These are phyloP conservation scores for Bombus polaris DNA, from an alignment of 1,140 invertebrate species.

Conservation along the genomic window DNA sequence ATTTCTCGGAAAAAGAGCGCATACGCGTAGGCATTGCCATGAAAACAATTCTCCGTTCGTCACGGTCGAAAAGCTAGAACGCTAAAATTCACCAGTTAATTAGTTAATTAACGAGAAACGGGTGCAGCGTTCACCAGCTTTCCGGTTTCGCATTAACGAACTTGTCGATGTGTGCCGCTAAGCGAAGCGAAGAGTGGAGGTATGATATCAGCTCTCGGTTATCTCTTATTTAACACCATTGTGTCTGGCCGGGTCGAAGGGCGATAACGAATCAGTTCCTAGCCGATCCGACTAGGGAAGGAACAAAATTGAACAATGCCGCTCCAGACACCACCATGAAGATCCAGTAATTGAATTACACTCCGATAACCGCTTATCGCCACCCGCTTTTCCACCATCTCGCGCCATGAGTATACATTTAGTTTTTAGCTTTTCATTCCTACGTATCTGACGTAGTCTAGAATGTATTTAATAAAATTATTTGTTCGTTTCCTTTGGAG, in stretches of 20 bases:
- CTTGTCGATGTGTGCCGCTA: slow-evolving; percentile 45
- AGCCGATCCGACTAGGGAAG: slow-evolving; percentile 36
- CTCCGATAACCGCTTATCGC: slow-evolving; percentile 78
- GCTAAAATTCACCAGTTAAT: slow-evolving; percentile 53
- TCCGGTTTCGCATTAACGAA: slow-evolving; percentile 58
- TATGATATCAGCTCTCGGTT: slow-evolving; percentile 67
- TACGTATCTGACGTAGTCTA: background rate
- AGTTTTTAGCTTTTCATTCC: slow-evolving; percentile 42
- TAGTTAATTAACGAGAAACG: slow-evolving; percentile 59
- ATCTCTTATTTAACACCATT: slow-evolving; percentile 79
- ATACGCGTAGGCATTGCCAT: background rate
- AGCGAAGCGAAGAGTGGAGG: slow-evolving; percentile 52
- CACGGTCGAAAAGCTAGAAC: background rate
- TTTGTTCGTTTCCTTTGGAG: background rate
- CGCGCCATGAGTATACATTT: slow-evolving; percentile 57
- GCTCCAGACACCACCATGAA: slow-evolving; percentile 76
- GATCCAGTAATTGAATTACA: slow-evolving; percentile 81
- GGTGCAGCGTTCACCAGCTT: background rate
- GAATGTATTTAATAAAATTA: background rate
- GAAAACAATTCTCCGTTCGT: background rate
- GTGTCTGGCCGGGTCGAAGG: slow-evolving; percentile 68
- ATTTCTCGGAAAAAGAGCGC: background rate
- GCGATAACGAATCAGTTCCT: slow-evolving; percentile 77
- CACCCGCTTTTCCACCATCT: slow-evolving; percentile 35
- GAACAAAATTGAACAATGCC: slow-evolving; percentile 76